Base-by-base conservation (phyloP, 2,888 invertebrate genomes). In the Oligia latruncula region DNA sequence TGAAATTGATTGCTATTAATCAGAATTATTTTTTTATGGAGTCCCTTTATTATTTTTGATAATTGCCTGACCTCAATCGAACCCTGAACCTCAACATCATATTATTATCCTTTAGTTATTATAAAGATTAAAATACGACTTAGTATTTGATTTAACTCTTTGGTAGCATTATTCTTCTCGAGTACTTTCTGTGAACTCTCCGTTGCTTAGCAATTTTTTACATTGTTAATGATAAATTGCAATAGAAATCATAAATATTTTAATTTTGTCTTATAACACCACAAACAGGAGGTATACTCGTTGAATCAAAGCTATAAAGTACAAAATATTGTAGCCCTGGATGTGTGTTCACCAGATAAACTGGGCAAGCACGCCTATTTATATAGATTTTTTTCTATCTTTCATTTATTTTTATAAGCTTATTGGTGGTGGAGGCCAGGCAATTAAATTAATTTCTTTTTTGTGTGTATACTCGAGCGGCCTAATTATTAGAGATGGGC, bases 401-500 rank as follows among this genome's bases (percentile, higher is more conserved):
- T 55, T 72, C 11, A 65, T 67, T 78, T 58, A 55, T 74, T 79
- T 79, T n/a, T 6, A 62, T 71, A 82, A 89, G 81, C 78, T 77
- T 62, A 72, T 77, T 49, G 40, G 40, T 40, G 5, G 35, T 66
- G 81, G 86, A 85, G 86, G 88, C 82, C 86, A 87, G 88, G 88
- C 86, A 88, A 71, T 85, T 62, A 77, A 64, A 64, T 74, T 78
- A 4, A 64, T 74, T 78, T 88, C 60, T 11, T 71, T 80, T 82
- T 74, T 86, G 73, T 72, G 78, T 85, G 78, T 74, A 68, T 23
- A 81, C 75, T 81, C 60, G 4, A 72, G 74, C 75, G 72, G 88
- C 71, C 60, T 71, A 49, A 78, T 85, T 88, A 74, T 74, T 74
- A 88, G 87, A 87, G 87, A 85, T 87, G 87, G 87, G 77, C 43